These are phyloP conservation scores for Lepidurus packardi DNA, from an alignment of 1,140 invertebrate genomes.

Conservation along the genomic window DNA sequence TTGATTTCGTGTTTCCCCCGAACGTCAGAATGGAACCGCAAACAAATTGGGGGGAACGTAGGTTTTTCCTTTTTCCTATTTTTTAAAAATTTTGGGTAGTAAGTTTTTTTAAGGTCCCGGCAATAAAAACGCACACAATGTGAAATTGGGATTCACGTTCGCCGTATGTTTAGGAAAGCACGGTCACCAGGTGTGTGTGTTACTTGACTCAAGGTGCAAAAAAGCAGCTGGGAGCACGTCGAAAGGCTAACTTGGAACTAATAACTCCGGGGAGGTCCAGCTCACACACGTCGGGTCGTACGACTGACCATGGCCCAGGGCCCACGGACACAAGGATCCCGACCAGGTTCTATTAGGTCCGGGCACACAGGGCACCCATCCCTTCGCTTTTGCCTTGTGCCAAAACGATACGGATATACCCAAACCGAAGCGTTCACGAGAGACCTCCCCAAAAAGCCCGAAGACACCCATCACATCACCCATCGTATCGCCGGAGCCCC, in stretches of 20 bases:
- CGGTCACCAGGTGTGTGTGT: slow-evolving; percentile 20
- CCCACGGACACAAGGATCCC: slow-evolving; percentile 25
- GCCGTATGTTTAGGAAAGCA: neutral
- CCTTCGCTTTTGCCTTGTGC: neutral
- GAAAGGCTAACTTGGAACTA: slow-evolving; percentile 19
- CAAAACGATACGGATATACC: slow-evolving; percentile 9
- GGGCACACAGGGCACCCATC: slow-evolving; percentile 20
- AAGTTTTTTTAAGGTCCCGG: neutral
- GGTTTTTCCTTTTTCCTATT: neutral
- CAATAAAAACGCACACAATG: neutral
- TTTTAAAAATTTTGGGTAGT: neutral
- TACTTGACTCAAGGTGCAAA: slow-evolving; percentile 19
- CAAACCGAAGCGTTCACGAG: neutral
- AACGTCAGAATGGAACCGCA: slow-evolving; percentile 12
- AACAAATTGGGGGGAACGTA: neutral
- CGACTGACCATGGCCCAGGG: slow-evolving; percentile 30
- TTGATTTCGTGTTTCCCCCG: neutral
- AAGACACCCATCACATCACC: slow-evolving; percentile 21
- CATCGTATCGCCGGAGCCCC: slow-evolving; percentile 1
- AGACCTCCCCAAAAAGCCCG: slow-evolving; percentile 9
- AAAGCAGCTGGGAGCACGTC: slow-evolving; percentile 20
- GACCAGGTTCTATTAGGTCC: neutral
- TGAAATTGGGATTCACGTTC: neutral
- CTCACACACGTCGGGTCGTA: slow-evolving; percentile 27
- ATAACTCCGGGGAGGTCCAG: slow-evolving; percentile 24